Evolutionary conservation across 2,797 vertebrate genomes (phyloP), one percentile per base, ranked within the genome.

Genomic region (Dendrocincla tyrannina): DNA sequence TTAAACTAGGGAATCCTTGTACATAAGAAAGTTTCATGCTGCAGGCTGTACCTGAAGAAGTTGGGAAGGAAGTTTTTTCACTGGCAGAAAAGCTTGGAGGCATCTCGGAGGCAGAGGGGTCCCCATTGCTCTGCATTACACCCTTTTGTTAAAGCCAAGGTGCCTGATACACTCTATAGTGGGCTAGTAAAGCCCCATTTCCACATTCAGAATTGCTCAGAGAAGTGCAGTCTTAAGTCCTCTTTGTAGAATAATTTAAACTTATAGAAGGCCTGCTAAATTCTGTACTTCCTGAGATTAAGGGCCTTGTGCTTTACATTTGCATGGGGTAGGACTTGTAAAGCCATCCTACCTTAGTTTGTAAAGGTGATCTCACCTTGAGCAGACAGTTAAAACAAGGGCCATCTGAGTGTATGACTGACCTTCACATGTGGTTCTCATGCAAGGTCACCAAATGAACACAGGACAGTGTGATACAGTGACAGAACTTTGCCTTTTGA

Each of bases 391-490:
- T 64, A 58, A 88, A 68, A 32, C 17, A 69, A 52, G 60, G 30
- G 47, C 12, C 50, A 53, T 13, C 17, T 2, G 28, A 30, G 8
- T 37, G 17, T 11, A 46, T 16, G 47, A 18, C 35, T 77, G 89
- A 33, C 33, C 49, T 74, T 44, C 74, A 30, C 1, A 0, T 2
- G n/a, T 18, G 23, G 33, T 7, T 72, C 18, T 81, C 6, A 0
- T 41, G 56, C 25, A 63, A 19, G 70, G 47, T 50, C 49, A 67
- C 46, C 37, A 79, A 46, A 39, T 11, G 33, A 67, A 27, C 44
- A 67, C 5, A 49, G 50, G 24, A 44, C 69, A n/a, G 37, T 14
- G 12, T 0, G 3, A 32, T 2, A 32, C 18, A 30, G 52, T 8
- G 5, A 17, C 41, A 44, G 41, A 27, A 60, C 68, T 30, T 88